Percentiles rank a stretch among this genome's conserved stretches.
Conservation (phyloP, 2,113 vertebrate genomes). For the Propithecus coquereli region DNA sequence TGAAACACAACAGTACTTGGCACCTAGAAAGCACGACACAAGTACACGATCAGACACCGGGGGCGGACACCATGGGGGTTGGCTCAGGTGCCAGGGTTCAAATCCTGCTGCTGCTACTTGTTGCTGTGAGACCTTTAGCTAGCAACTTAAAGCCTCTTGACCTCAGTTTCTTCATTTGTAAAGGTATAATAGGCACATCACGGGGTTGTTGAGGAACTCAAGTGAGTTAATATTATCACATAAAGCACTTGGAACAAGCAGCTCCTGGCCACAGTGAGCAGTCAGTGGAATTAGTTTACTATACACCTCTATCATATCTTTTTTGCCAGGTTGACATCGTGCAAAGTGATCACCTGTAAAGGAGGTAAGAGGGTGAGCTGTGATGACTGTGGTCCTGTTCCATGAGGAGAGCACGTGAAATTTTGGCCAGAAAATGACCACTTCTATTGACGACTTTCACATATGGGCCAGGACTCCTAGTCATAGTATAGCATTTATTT, state of each 20-base stretch:
- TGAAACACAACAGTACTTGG: not conserved
- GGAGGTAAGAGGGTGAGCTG: not conserved
- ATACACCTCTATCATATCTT: not conserved
- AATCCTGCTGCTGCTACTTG: not conserved
- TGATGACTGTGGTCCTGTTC: not conserved
- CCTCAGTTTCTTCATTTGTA: not conserved
- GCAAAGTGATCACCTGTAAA: not conserved
- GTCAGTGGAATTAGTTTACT: not conserved
- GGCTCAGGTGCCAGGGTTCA: not conserved
- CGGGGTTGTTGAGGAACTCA: not conserved
- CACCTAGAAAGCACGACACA: not conserved
- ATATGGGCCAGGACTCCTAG: not conserved
- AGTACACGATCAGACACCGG: not conserved
- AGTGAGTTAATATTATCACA: not conserved
- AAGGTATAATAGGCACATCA: not conserved
- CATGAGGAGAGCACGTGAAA: not conserved
- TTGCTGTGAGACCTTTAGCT: not conserved
- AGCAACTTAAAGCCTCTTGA: not conserved
- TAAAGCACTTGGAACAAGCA: not conserved
- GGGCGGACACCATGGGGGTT: fast-evolving
- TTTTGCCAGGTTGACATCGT: not conserved
- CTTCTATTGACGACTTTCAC: not conserved
- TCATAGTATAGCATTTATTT: not conserved
- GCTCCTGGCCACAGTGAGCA: not conserved
- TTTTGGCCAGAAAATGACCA: not conserved